Evolutionary conservation across 2,797 vertebrate genomes (phyloP).

Genomic region (Dendrocincla tyrannina): DNA sequence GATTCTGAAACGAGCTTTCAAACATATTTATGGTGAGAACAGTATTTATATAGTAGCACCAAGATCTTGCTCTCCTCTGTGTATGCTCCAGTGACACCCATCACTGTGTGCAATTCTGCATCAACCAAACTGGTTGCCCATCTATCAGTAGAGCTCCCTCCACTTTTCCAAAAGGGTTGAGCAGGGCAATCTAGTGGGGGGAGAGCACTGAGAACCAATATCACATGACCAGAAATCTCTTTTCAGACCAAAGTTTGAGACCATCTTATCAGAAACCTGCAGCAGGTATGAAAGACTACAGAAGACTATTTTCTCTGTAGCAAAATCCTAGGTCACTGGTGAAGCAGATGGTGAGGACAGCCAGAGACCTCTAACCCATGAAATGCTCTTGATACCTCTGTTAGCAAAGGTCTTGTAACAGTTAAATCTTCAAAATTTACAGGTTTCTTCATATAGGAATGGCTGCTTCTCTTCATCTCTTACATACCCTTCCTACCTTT

Average conservation of each 20-base stretch:
- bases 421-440: background rate
- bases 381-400: background rate
- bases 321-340: background rate
- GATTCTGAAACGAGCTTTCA: background rate
- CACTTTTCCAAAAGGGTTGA: background rate
- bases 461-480: background rate
- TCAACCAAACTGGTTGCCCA: fast-evolving
- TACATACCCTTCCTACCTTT: background rate
- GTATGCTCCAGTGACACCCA: background rate
- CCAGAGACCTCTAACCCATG: background rate
- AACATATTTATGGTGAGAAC: background rate
- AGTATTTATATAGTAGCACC: background rate
- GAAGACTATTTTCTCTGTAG: background rate
- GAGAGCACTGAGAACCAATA: background rate
- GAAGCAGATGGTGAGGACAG: background rate
- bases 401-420: background rate
- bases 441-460: background rate
- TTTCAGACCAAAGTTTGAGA: background rate
- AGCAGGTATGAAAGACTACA: background rate
- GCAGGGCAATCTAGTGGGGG: background rate
- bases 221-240: background rate
- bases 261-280: background rate
- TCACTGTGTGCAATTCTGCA: fast-evolving
- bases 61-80: background rate
- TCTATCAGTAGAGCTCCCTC: background rate